Evolutionary conservation across 2,797 vertebrate species (phyloP).

Genomic region (Valencia hispanica): DNA sequence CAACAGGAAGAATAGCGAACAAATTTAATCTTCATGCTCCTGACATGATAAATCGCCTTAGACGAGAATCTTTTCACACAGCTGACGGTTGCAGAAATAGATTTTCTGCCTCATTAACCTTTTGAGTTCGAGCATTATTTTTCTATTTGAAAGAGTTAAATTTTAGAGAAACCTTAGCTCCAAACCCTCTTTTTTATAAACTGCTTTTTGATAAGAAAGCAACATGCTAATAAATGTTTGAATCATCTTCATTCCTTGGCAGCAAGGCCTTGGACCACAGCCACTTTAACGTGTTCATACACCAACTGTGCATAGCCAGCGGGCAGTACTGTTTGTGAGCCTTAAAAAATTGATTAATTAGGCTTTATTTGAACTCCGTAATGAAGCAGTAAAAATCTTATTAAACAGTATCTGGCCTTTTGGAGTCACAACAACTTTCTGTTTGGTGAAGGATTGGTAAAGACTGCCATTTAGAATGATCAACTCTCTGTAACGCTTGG

Average conservation of each 20-base stretch:
- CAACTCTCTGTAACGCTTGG: too few relatives aligned
- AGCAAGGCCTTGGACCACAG: background rate
- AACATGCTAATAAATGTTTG: background rate
- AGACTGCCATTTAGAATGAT: too few relatives aligned
- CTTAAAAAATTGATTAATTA: background rate
- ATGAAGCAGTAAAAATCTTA: background rate
- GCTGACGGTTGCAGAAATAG: background rate
- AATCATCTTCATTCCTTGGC: background rate
- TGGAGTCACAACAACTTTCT: background rate
- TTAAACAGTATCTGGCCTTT: background rate
- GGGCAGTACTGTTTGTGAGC: background rate
- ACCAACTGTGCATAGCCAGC: background rate
- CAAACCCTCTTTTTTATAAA: background rate
- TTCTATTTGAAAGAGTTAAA: background rate
- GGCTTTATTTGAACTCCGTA: background rate
- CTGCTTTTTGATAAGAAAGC: background rate
- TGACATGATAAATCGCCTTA: conserved; percentile 17
- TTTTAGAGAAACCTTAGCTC: background rate
- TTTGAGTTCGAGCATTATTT: background rate
- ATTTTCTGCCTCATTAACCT: conserved; percentile 10
- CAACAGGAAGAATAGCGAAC: background rate
- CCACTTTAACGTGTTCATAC: background rate
- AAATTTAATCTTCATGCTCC: background rate
- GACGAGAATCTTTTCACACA: background rate
- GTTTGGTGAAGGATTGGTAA: too few relatives aligned